Percentiles rank a stretch among this genome's conserved stretches.
These are phyloP conservation scores for Phalacrocorax carbo DNA, from an alignment of 2,113 vertebrate species.

Conservation along the genomic window DNA sequence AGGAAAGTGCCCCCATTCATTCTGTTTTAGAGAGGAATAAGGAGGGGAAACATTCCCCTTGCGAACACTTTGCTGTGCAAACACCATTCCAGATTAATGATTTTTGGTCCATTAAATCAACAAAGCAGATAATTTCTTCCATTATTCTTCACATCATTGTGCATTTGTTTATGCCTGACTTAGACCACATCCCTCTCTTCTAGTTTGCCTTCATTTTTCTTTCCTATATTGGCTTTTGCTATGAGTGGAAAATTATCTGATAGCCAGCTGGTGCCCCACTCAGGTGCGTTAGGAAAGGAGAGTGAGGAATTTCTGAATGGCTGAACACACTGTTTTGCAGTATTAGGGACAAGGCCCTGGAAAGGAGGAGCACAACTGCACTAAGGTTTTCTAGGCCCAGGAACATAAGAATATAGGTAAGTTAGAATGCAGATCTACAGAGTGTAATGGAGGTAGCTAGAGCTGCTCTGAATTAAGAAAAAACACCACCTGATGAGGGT, in stretches of 20 bases:
- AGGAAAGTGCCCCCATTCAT: not conserved
- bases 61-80: not conserved
- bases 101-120: not conserved
- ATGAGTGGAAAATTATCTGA: not conserved
- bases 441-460: not conserved
- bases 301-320: not conserved
- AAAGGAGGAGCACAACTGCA: not conserved
- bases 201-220: not conserved
- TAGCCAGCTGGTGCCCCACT: not conserved
- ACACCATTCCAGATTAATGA: not conserved
- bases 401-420: not conserved
- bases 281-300: not conserved
- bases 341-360: not conserved
- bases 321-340: not conserved
- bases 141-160: not conserved
- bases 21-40: not conserved
- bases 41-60: not conserved
- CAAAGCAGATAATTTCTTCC: not conserved
- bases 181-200: not conserved
- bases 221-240: not conserved
- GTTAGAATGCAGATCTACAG: not conserved
- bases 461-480: not conserved
- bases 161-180: not conserved
- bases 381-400: not conserved
- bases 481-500: not conserved